A percentile compares a stretch with the other conserved stretches of the same genome.
Evolutionary conservation across 2,797 vertebrate genomes (phyloP).

Genomic region (Rachycentron canadum): DNA sequence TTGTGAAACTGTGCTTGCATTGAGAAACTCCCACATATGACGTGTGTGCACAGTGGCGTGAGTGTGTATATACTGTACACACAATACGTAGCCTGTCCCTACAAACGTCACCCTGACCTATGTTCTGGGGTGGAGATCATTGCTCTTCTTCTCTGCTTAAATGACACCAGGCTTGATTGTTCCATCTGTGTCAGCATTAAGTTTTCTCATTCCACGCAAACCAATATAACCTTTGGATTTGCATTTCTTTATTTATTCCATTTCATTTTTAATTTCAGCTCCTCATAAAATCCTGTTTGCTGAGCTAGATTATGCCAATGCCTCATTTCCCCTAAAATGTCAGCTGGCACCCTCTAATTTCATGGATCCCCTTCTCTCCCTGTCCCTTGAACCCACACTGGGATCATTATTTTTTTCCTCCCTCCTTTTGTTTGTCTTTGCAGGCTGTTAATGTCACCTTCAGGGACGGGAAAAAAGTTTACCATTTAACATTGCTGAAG

Average conservation of each 20-base stretch:
- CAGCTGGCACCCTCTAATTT: conserved; percentile 65
- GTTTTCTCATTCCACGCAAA: conserved; percentile 35
- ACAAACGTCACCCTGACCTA: conserved; percentile 11
- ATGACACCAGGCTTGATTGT: conserved; percentile 25
- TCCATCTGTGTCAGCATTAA: conserved; percentile 11
- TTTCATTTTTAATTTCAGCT: conserved; percentile 44
- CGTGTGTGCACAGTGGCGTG: conserved; percentile 37
- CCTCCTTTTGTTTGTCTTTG: conserved; percentile 57
- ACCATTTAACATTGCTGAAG: conserved; percentile 32
- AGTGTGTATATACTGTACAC: conserved; percentile 67
- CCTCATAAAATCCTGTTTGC: conserved; percentile 65
- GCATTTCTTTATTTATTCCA: conserved; percentile 39
- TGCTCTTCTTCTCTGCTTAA: background rate
- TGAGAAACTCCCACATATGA: conserved; percentile 33
- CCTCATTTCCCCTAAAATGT: conserved; percentile 65
- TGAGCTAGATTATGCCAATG: conserved; percentile 52
- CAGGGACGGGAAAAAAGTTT: conserved; percentile 15
- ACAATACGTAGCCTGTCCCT: conserved; percentile 4
- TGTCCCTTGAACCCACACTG: conserved; percentile 55
- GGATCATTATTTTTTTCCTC: conserved; percentile 14
- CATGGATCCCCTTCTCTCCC: conserved; percentile 41
- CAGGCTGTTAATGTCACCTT: conserved; percentile 59
- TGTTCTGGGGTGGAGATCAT: background rate
- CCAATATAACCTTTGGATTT: conserved; percentile 57
- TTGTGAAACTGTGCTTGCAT: conserved; percentile 53